Conservation (phyloP, 2,113 vertebrate genomes). For the Callithrix jacchus region DNA sequence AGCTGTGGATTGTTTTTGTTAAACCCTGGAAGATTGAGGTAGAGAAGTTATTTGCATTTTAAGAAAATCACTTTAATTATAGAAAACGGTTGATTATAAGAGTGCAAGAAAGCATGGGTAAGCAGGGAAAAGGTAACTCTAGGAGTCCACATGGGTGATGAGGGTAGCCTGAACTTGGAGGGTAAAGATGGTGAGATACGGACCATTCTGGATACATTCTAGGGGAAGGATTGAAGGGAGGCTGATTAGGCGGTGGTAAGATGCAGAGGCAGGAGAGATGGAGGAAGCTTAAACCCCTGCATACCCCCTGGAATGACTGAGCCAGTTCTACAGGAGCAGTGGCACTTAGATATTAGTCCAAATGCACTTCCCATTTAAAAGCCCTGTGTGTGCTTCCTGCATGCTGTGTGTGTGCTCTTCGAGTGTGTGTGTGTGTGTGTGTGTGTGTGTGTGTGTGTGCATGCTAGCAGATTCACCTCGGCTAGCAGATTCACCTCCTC, state of each 20-base stretch:
- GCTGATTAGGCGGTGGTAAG: too few species aligned
- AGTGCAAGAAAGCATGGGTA: accelerated
- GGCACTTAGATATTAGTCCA: not conserved
- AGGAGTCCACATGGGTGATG: not conserved
- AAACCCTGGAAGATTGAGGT: not conserved
- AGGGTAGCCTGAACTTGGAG: too few species aligned
- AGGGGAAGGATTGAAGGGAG: not conserved
- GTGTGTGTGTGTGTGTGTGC: too few species aligned
- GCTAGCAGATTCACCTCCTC: not conserved
- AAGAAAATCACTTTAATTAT: not conserved
- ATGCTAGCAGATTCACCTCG: not conserved
- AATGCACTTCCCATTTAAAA: not conserved
- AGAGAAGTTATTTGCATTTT: not conserved
- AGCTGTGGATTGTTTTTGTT: not conserved
- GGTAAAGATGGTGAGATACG: not conserved
- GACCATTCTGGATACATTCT: not conserved
- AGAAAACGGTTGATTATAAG: not conserved
- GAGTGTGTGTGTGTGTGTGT: accelerated
- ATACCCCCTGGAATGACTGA: not conserved
- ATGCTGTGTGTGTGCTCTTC: not conserved
- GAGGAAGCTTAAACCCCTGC: not conserved
- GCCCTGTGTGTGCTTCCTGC: too few species aligned
- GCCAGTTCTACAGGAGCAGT: not conserved
- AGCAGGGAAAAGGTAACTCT: not conserved
- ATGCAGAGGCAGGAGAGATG: not conserved